Percentiles rank a stretch among this genome's conserved stretches.
phyloP scores from a whole-genome alignment of 2,113 vertebrate species.

The Poeciliopsis occidentalis region DNA sequence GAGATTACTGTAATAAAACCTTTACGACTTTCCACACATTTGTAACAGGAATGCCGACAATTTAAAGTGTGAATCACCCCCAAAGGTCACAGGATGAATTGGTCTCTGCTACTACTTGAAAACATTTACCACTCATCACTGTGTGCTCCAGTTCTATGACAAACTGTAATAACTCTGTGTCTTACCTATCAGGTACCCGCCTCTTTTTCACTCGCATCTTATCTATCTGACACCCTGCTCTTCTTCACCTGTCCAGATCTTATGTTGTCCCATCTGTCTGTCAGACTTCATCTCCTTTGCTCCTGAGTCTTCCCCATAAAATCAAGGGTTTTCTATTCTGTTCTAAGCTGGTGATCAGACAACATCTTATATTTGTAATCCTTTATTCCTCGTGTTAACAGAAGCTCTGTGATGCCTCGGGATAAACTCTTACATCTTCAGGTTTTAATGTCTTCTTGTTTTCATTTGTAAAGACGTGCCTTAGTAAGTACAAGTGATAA shows the following conservation, averaged over 20 bases:
- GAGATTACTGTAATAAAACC: no score
- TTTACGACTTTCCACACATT: no score
- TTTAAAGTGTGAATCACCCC: neutral
- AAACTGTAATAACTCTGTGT: conserved; percentile 8
- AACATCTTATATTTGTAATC: neutral
- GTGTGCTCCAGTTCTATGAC: neutral
- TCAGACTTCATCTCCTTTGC: neutral
- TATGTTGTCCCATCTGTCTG: conserved; percentile 3
- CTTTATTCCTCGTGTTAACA: neutral
- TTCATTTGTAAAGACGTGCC: neutral
- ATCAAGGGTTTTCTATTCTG: neutral
- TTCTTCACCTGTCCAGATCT: conserved; percentile 12
- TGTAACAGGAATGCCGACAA: no score
- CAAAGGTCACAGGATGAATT: neutral
- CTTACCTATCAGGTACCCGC: conserved; percentile 2
- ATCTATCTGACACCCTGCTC: conserved; percentile 5
- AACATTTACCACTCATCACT: neutral
- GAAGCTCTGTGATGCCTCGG: neutral
- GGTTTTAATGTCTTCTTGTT: neutral
- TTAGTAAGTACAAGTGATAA: neutral
- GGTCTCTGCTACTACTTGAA: neutral
- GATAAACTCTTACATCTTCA: neutral
- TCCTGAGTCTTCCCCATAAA: neutral
- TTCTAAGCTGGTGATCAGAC: neutral
- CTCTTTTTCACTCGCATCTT: neutral